A percentile compares a stretch with the other conserved stretches of the same genome.
These are phyloP conservation scores for Monoplex corrugatus DNA, from an alignment of 2,888 invertebrate genomes.

Conservation along the genomic window DNA sequence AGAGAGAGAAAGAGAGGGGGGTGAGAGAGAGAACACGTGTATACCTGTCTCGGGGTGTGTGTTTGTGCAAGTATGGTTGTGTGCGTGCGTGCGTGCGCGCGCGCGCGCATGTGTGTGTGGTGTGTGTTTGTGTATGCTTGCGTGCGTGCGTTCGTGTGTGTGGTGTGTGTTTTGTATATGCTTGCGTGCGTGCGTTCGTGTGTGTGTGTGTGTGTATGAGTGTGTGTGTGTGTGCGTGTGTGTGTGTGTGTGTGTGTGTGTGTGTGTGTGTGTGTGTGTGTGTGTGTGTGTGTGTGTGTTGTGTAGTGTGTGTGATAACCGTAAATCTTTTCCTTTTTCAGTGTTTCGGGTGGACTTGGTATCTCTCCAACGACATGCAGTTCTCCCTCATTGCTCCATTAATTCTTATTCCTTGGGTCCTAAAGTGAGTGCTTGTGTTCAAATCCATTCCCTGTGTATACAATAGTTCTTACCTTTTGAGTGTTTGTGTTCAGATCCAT, in stretches of 20 bases:
- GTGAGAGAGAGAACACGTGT: background rate
- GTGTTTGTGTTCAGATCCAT: too few relatives aligned
- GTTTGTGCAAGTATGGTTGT: background rate
- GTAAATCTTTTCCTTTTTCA: background rate
- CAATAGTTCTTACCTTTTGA: too few relatives aligned
- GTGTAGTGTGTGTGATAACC: background rate
- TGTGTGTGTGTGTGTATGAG: background rate
- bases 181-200: background rate
- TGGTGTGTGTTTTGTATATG: background rate
- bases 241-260: too few relatives aligned
- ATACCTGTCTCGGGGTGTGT: too few relatives aligned
- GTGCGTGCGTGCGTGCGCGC: background rate
- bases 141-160: background rate
- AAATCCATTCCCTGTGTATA: too few relatives aligned
- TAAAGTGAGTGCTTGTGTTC: background rate
- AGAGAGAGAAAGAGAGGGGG: background rate
- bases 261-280: too few relatives aligned
- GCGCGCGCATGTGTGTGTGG: background rate
- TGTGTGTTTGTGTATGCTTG: too few relatives aligned
- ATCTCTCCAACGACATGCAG: constrained; percentile 36
- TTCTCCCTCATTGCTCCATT: constrained; percentile 4
- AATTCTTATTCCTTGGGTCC: background rate
- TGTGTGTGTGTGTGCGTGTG: background rate
- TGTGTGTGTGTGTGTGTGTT: background rate
- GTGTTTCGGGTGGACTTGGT: constrained; percentile 37